Evolutionary conservation across 2,113 vertebrate genomes (phyloP), one percentile per base, ranked within the genome.

Genomic region (Colius striatus): DNA sequence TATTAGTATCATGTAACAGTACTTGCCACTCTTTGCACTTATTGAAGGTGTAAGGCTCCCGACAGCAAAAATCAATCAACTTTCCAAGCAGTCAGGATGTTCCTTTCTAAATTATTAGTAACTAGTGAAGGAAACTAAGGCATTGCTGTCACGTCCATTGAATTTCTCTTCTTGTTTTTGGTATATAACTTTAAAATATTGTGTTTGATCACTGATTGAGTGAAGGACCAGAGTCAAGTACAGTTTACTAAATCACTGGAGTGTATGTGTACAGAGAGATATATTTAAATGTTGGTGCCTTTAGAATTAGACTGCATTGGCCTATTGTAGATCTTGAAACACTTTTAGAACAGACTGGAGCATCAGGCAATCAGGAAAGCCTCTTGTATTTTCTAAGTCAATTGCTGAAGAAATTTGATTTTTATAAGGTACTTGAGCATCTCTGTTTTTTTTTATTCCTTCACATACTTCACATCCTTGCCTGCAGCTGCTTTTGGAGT

Each of bases 71-170:
- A 65, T 84, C 79, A 68, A 61, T 96, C 72, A 76, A 38, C 63
- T 79, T 90, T 89, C 68, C 41, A 89, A 92, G 84, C 61, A 89
- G 41, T 38, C 19, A 79, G 20, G 48, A 91, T 73, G 83, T 84
- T 89, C 26, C 92, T 55, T 45, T 76, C 43, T 78, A 72, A 79
- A 90, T 84, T 84, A 80, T 80, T 82, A 89, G 73, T 55, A 88
- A 67, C 60, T 47, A 41, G 6, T 70, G 41, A 92, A 74, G 41
- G 27, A 76, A 93, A 91, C 78, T 65, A 43, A 89, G 57, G 5
- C 23, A 72, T 57, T 79, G 23, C 26, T 84, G 87, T 78, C 32
- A 68, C 16, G 23, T 85, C 22, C 22, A 62, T 41, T 72, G 22
- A 58, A 70, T 76, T 83, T 86, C 41, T 83, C 79, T 63, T 13